phyloP scores from a whole-genome alignment of 2,888 invertebrate species.

The Patella caerulea region DNA sequence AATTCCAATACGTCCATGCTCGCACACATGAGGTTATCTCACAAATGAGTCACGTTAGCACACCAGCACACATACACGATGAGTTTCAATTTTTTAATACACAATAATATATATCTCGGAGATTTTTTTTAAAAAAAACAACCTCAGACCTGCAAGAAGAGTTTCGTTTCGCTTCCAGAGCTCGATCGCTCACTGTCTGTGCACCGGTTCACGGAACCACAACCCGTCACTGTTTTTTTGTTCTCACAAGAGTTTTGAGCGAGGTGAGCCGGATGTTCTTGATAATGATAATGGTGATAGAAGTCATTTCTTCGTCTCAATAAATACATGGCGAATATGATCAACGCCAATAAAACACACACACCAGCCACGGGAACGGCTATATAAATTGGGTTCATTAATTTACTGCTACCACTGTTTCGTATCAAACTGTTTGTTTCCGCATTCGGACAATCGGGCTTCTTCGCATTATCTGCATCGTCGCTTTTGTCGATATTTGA shows the following conservation, averaged over 20 bases:
- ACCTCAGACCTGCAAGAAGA: conserved; percentile 57
- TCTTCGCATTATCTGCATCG: conserved; percentile 1
- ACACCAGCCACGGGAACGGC: conserved; percentile 70
- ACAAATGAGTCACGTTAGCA: too few species aligned
- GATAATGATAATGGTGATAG: conserved; percentile 56
- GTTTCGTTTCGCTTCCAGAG: conserved; percentile 64
- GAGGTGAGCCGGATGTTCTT: conserved; percentile 45
- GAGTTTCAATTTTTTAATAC: too few species aligned
- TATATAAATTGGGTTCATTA: conserved; percentile 70
- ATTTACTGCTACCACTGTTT: conserved; percentile 35
- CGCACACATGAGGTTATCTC: too few species aligned
- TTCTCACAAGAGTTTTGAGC: conserved; percentile 12
- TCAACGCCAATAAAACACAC: conserved; percentile 67
- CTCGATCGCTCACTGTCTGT: conserved; percentile 66
- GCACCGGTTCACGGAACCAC: conserved; percentile 57
- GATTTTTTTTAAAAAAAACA: neutral
- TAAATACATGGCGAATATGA: conserved; percentile 69
- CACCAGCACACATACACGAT: too few species aligned
- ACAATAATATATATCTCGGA: too few species aligned
- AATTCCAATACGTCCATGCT: too few species aligned
- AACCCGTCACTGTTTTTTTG: conserved; percentile 30
- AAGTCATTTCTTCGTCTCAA: conserved; percentile 61
- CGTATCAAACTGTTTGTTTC: conserved; percentile 8
- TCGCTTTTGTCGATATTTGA: conserved; percentile 14
- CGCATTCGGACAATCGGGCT: conserved; percentile 18